Conservation (phyloP, 2,797 vertebrate genomes). For the Moxostoma hubbsi region DNA sequence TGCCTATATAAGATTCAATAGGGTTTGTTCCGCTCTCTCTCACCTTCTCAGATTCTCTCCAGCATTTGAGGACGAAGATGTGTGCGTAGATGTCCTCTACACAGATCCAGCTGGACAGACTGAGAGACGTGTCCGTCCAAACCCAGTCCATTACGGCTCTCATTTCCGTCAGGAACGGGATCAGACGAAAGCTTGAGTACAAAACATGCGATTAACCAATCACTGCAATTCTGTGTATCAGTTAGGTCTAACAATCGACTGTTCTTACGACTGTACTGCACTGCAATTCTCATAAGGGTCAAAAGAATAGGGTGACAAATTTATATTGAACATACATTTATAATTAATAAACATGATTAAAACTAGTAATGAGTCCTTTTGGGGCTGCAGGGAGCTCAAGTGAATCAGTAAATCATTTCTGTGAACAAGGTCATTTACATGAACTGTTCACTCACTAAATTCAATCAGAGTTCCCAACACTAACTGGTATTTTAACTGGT, state of each 20-base stretch:
- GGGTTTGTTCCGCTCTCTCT: background rate
- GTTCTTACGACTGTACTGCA: background rate
- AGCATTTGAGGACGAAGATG: constrained; percentile 99
- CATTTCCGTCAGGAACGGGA: constrained; percentile 96
- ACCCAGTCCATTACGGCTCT: constrained; percentile 99
- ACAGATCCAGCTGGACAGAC: constrained; percentile 99
- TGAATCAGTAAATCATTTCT: too few relatives aligned
- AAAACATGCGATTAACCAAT: background rate
- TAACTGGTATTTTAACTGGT: too few relatives aligned
- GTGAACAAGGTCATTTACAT: too few relatives aligned
- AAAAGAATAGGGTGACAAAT: too few relatives aligned
- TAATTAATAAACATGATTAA: too few relatives aligned
- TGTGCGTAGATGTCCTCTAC: constrained; percentile 99
- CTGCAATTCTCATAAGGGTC: too few relatives aligned
- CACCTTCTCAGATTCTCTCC: constrained; percentile 99
- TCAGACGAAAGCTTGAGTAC: constrained; percentile 88
- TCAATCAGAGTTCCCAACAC: too few relatives aligned
- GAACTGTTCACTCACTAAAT: too few relatives aligned
- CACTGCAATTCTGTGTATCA: background rate
- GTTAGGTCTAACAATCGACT: background rate
- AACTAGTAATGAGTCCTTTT: too few relatives aligned
- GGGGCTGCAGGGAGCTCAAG: too few relatives aligned
- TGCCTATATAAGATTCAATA: background rate
- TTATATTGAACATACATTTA: too few relatives aligned
- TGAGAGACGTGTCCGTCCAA: constrained; percentile 98